Evolutionary conservation across 1,140 invertebrate genomes (phyloP).

Genomic region (Diabrotica virgifera): DNA sequence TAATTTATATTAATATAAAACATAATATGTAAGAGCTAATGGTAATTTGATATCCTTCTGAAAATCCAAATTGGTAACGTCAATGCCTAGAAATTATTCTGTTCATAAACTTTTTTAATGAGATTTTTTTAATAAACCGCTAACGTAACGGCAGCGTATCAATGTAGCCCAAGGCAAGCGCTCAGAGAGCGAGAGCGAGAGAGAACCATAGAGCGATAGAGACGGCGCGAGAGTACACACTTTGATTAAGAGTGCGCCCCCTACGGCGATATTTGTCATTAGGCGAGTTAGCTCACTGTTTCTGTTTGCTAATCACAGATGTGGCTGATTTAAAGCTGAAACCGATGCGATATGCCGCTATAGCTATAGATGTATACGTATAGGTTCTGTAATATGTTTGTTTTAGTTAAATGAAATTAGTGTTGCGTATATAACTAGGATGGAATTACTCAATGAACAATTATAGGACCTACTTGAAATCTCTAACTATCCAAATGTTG

Average conservation of each 20-base stretch:
- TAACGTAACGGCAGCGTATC: conserved; percentile 12
- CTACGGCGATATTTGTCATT: conserved; percentile 45
- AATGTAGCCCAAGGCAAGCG: not conserved
- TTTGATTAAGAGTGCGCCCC: conserved; percentile 42
- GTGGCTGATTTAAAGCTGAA: conserved; percentile 23
- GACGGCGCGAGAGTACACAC: conserved; percentile 9
- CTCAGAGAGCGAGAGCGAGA: not conserved
- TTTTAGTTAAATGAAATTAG: not conserved
- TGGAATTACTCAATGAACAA: too few species aligned
- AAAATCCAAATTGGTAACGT: not conserved
- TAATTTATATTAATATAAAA: too few species aligned
- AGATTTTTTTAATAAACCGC: conserved; percentile 34
- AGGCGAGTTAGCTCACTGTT: conserved; percentile 45
- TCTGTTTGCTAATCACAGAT: conserved; percentile 48
- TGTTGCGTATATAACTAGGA: too few species aligned
- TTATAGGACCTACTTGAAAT: too few species aligned
- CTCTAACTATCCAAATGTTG: too few species aligned
- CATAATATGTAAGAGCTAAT: too few species aligned
- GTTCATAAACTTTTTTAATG: conserved; percentile 28
- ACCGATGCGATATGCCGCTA: not conserved
- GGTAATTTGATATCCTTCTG: not conserved
- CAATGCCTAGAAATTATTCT: conserved; percentile 4
- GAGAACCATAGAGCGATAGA: not conserved
- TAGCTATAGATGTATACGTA: not conserved
- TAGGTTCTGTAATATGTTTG: not conserved